Percentiles rank a stretch among this genome's conserved stretches.
phyloP scores from a whole-genome alignment of 2,888 invertebrate genomes.

The Agrypnus murinus region DNA sequence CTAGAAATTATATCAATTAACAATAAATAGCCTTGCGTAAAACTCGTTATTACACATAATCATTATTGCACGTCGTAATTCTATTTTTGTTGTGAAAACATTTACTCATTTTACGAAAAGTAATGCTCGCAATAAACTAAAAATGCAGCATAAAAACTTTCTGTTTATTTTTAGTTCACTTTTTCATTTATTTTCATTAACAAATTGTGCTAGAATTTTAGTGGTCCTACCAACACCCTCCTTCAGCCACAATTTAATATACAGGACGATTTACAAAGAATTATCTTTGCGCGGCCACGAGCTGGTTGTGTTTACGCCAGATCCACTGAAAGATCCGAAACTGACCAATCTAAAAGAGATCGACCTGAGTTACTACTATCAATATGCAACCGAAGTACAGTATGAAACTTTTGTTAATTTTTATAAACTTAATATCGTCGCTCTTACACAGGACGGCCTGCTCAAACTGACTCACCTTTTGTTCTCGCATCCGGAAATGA shows the following conservation, averaged over 20 bases:
- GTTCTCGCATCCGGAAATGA: conserved; percentile 39
- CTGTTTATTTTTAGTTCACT: not conserved
- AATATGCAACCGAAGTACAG: not conserved
- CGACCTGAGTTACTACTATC: conserved; percentile 39
- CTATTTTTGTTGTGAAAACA: too few relatives aligned
- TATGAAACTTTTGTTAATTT: not conserved
- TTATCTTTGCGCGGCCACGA: conserved; percentile 46
- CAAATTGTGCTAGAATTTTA: conserved; percentile 41
- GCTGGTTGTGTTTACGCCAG: conserved; percentile 42
- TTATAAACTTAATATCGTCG: not conserved
- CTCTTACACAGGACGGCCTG: not conserved
- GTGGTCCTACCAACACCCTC: conserved; percentile 48
- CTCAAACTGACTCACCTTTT: conserved; percentile 26
- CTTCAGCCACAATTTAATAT: conserved; percentile 42
- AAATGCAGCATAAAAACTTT: not conserved
- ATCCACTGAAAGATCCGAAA: conserved; percentile 37
- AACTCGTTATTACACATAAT: too few relatives aligned
- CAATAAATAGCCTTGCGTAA: too few relatives aligned
- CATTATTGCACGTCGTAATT: too few relatives aligned
- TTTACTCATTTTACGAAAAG: too few relatives aligned
- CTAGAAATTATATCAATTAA: too few relatives aligned
- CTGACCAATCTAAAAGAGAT: conserved; percentile 44
- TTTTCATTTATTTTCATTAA: not conserved
- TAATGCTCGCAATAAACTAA: too few relatives aligned
- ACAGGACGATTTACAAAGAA: conserved; percentile 35